Conservation (phyloP, 2,888 invertebrate genomes). For the Bursaphelenchus okinawaensis region DNA sequence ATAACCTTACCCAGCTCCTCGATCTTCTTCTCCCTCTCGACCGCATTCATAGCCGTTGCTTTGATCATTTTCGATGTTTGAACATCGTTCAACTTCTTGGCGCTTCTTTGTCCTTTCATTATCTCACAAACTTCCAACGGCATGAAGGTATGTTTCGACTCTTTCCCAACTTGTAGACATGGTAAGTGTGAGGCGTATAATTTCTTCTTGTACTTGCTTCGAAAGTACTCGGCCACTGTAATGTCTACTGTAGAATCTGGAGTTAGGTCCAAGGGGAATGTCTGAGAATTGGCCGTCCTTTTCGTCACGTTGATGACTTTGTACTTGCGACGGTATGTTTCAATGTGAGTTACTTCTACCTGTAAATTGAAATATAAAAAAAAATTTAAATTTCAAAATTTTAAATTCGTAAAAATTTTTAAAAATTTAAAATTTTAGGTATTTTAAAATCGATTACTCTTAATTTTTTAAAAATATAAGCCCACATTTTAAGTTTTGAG, state of each 20-base stretch:
- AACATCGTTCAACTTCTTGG: background rate
- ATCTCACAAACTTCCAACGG: background rate
- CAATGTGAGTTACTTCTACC: background rate
- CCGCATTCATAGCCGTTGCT: background rate
- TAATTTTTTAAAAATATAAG: no score
- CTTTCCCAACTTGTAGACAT: background rate
- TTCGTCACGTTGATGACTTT: background rate
- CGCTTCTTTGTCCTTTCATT: background rate
- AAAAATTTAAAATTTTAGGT: no score
- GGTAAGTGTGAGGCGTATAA: background rate
- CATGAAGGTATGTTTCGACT: background rate
- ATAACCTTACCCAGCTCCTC: background rate
- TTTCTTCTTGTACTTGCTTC: background rate
- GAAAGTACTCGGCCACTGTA: background rate
- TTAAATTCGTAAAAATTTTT: no score
- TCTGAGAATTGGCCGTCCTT: background rate
- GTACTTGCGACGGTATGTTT: background rate
- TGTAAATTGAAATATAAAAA: no score
- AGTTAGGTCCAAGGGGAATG: background rate
- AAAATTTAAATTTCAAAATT: no score
- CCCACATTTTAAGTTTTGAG: no score
- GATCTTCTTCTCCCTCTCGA: background rate
- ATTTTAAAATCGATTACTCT: no score
- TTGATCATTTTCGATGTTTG: background rate
- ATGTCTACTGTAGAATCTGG: background rate